phyloP scores from a whole-genome alignment of 2,888 invertebrate species.

The Latrodectus elegans region DNA sequence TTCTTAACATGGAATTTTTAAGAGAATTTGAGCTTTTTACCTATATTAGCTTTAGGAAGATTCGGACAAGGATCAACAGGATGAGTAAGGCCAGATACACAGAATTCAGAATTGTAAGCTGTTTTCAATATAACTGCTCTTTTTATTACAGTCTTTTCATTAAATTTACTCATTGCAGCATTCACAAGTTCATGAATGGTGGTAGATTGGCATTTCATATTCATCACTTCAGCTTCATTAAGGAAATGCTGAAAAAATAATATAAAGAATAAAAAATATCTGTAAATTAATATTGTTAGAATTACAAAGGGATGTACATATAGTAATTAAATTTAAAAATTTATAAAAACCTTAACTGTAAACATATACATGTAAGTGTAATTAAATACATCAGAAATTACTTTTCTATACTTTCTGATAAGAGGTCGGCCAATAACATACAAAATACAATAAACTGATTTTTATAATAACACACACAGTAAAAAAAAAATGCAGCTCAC shows the following conservation, averaged over 20 bases:
- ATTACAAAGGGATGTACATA: too few relatives aligned
- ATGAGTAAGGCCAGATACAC: conserved; percentile 38
- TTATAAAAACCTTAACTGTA: too few relatives aligned
- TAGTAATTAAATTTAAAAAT: too few relatives aligned
- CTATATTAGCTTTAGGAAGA: conserved; percentile 32
- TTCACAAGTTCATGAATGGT: conserved; percentile 43
- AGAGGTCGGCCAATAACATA: too few relatives aligned
- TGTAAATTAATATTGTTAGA: too few relatives aligned
- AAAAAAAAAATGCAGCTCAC: too few relatives aligned
- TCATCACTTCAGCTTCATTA: conserved; percentile 32
- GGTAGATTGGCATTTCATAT: conserved; percentile 6
- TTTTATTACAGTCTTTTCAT: conserved; percentile 61
- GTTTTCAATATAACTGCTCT: conserved; percentile 47
- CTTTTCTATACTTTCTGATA: too few relatives aligned
- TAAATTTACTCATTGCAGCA: conserved; percentile 50
- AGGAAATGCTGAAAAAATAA: conserved; percentile 16
- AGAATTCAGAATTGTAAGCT: conserved; percentile 5
- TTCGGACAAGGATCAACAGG: conserved; percentile 36
- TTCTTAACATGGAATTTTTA: too few relatives aligned
- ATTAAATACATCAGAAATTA: too few relatives aligned
- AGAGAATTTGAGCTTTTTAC: not conserved
- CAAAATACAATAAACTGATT: too few relatives aligned
- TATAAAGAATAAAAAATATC: not conserved
- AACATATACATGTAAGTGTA: too few relatives aligned
- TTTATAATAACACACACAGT: too few relatives aligned